Evolutionary conservation across 1,140 invertebrate genomes (phyloP).

Genomic region (Trachymyrmex septentrionalis): DNA sequence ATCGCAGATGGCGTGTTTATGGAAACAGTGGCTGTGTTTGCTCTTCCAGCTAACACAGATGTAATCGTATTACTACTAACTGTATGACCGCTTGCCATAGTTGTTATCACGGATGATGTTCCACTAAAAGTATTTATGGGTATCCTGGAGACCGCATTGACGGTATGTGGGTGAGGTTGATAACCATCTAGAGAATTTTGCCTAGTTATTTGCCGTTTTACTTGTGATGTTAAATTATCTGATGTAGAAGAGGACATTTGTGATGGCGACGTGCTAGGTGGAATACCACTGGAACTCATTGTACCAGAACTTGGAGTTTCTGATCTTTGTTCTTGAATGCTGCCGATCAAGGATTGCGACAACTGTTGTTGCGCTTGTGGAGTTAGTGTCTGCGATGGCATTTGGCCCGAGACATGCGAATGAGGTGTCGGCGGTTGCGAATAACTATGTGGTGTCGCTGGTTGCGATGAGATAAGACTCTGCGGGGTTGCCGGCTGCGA

Average conservation of each 20-base stretch:
- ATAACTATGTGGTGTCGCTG: slow-evolving; percentile 83
- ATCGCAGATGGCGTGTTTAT: slow-evolving; percentile 88
- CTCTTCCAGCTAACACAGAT: slow-evolving; percentile 91
- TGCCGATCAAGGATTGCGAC: slow-evolving; percentile 73
- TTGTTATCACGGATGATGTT: slow-evolving; percentile 87
- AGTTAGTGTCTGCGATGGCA: slow-evolving; percentile 73
- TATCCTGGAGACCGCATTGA: slow-evolving; percentile 81
- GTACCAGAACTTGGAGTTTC: slow-evolving; percentile 78
- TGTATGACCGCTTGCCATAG: slow-evolving; percentile 92
- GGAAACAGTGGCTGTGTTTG: slow-evolving; percentile 91
- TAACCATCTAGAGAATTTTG: slow-evolving; percentile 80
- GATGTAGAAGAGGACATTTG: slow-evolving; percentile 72
- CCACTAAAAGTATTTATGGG: slow-evolving; percentile 77
- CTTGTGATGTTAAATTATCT: slow-evolving; percentile 71
- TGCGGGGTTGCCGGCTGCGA: slow-evolving; percentile 84
- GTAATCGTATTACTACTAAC: slow-evolving; percentile 92
- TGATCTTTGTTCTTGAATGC: slow-evolving; percentile 77
- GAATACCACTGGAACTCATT: slow-evolving; percentile 71
- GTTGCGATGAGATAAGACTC: slow-evolving; percentile 83
- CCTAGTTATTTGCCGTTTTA: slow-evolving; percentile 72
- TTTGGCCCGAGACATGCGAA: slow-evolving; percentile 71
- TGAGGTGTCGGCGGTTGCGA: slow-evolving; percentile 84
- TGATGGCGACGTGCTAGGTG: slow-evolving; percentile 78
- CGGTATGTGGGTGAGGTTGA: slow-evolving; percentile 83
- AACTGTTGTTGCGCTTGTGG: slow-evolving; percentile 74